Conservation (phyloP, 2,888 invertebrate species). For the Lordiphosa andalusiaca region DNA sequence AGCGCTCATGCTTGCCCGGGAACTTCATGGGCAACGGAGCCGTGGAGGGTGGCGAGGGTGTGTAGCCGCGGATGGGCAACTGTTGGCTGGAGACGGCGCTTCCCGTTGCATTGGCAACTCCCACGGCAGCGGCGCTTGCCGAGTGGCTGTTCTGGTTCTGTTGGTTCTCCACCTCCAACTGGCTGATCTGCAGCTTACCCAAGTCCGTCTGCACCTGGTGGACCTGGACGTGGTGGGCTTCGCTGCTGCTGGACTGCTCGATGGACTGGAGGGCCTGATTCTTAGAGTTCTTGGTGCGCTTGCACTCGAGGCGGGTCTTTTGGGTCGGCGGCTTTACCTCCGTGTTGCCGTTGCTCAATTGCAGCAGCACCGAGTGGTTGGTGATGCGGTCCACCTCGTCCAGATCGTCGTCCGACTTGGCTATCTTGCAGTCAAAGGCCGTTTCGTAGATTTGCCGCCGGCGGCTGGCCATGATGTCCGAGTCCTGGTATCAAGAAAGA, state of each 20-base stretch:
- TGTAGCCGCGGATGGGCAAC: slow-evolving; percentile 86
- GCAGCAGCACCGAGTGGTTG: slow-evolving; percentile 88
- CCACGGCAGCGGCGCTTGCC: slow-evolving; percentile 18
- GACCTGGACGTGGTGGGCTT: slow-evolving; percentile 52
- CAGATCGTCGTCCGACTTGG: slow-evolving; percentile 89
- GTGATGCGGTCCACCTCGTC: slow-evolving; percentile 90
- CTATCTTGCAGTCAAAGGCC: slow-evolving; percentile 93
- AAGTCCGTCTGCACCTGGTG: slow-evolving; percentile 81
- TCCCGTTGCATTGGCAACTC: neutral
- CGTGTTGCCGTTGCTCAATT: slow-evolving; percentile 80
- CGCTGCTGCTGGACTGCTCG: slow-evolving; percentile 50
- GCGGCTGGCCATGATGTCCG: slow-evolving; percentile 78
- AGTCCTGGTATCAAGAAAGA: neutral
- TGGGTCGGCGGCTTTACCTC: slow-evolving; percentile 10
- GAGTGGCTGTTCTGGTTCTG: slow-evolving; percentile 60
- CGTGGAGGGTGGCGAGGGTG: slow-evolving; percentile 91
- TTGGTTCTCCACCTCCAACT: slow-evolving; percentile 60
- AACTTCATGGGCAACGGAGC: slow-evolving; percentile 91
- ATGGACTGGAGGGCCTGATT: slow-evolving; percentile 76
- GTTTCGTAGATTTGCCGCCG: slow-evolving; percentile 92
- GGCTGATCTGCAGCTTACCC: slow-evolving; percentile 83
- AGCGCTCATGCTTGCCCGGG: slow-evolving; percentile 84
- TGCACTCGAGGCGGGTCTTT: slow-evolving; percentile 75
- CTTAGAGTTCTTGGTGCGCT: slow-evolving; percentile 79
- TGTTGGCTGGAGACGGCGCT: slow-evolving; percentile 82